phyloP scores from a whole-genome alignment of 1,140 invertebrate species.

The Saccostrea cuccullata region DNA sequence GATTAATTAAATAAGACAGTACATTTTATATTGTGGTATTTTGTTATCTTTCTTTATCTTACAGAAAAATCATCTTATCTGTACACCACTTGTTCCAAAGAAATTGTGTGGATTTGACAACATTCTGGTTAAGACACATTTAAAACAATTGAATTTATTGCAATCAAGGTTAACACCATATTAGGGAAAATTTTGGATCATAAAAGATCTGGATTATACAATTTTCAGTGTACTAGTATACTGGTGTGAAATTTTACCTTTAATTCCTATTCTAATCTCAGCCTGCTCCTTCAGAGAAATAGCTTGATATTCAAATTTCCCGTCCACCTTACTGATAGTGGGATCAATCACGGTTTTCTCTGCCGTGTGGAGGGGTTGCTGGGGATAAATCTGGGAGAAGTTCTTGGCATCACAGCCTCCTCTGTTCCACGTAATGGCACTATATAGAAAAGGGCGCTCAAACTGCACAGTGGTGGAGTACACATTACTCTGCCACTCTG shows the following conservation, averaged over 20 bases:
- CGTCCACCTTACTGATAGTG: slow-evolving; percentile 51
- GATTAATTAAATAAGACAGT: neutral
- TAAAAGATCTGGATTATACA: neutral
- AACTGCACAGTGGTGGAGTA: slow-evolving; percentile 68
- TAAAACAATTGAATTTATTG: too few relatives aligned
- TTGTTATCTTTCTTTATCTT: too few relatives aligned
- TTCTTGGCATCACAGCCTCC: slow-evolving; percentile 69
- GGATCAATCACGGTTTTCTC: slow-evolving; percentile 56
- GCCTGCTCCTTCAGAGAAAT: neutral
- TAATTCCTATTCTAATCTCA: slow-evolving; percentile 9
- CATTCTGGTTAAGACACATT: too few relatives aligned
- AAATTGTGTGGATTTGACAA: too few relatives aligned
- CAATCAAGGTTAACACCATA: too few relatives aligned
- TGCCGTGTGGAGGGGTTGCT: slow-evolving; percentile 65
- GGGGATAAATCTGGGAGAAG: slow-evolving; percentile 66
- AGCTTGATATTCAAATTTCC: slow-evolving; percentile 59
- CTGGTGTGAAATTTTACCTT: neutral
- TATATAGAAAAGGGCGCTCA: slow-evolving; percentile 71
- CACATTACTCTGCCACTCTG: slow-evolving; percentile 40
- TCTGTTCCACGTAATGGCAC: slow-evolving; percentile 65
- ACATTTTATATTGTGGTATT: too few relatives aligned
- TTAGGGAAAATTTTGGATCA: neutral
- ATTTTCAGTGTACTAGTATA: neutral
- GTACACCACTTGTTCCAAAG: too few relatives aligned
- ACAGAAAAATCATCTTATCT: too few relatives aligned